Percentiles rank a stretch among this genome's conserved stretches.
Evolutionary conservation across 2,113 vertebrate species (phyloP).

Genomic region (Trogon melanurus): DNA sequence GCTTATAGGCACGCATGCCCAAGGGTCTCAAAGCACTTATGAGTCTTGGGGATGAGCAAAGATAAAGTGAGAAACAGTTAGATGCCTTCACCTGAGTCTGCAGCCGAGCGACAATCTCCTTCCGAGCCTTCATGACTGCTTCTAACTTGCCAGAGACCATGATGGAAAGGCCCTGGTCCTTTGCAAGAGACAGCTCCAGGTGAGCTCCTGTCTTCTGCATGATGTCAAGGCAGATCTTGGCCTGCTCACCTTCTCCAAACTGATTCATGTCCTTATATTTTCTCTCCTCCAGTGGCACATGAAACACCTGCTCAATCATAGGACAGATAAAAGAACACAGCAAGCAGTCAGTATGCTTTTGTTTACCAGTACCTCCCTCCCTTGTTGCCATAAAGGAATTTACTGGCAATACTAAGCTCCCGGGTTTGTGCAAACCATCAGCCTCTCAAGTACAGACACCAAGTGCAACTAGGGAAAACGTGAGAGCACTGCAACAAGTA

Average conservation of each 20-base stretch:
- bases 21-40: not conserved
- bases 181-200: constrained; percentile 96
- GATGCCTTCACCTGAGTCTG: constrained; percentile 90
- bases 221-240: constrained; percentile 98
- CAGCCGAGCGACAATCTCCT: constrained; percentile 97
- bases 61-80: constrained; percentile 20
- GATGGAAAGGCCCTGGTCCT: constrained; percentile 99
- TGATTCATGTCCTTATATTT: constrained; percentile 99
- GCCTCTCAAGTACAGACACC: not conserved
- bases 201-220: constrained; percentile 99
- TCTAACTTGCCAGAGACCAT: constrained; percentile 99
- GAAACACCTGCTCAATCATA: constrained; percentile 87
- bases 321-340: not conserved
- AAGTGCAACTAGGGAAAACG: not conserved
- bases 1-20: not conserved
- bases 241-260: constrained; percentile 98
- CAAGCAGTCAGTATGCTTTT: not conserved
- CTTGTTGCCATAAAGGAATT: not conserved
- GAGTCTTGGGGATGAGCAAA: not conserved
- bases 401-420: not conserved
- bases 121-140: constrained; percentile 98
- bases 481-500: not conserved
- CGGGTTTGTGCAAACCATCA: not conserved
- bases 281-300: constrained; percentile 97
- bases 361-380: not conserved